Conservation (phyloP, 2,797 vertebrate species). For the Myotis vivesi region DNA sequence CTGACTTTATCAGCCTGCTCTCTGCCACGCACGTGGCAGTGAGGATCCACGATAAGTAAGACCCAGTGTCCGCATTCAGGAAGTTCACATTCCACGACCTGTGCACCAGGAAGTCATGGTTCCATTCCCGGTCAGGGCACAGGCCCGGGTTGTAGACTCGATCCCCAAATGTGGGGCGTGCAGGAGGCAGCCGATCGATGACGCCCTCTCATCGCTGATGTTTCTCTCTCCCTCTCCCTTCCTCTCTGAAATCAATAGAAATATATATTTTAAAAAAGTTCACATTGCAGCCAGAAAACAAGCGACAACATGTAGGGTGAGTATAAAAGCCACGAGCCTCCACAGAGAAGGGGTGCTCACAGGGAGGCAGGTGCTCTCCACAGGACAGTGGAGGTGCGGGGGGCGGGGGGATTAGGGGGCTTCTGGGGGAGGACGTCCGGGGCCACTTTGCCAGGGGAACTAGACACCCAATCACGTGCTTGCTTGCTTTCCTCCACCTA, state of each 20-base stretch:
- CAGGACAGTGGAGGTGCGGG: rapidly evolving
- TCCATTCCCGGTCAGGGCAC: too few species aligned
- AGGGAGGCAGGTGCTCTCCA: rapidly evolving
- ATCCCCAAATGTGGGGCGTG: too few species aligned
- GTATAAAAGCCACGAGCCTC: neutral
- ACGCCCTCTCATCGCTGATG: too few species aligned
- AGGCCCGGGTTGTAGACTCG: too few species aligned
- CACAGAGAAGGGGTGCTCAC: rapidly evolving
- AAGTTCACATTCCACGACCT: too few species aligned
- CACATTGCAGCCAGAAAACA: neutral
- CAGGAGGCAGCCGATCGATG: too few species aligned
- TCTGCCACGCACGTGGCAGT: rapidly evolving
- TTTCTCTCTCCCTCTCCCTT: too few species aligned
- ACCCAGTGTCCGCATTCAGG: neutral
- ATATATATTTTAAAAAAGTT: too few species aligned
- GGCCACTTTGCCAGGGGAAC: neutral
- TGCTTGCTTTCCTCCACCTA: neutral
- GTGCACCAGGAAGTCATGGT: too few species aligned
- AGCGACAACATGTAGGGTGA: rapidly evolving
- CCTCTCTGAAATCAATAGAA: too few species aligned
- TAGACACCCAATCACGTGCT: too few species aligned
- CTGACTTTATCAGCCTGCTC: neutral
- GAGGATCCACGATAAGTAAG: neutral
- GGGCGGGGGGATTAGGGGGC: neutral
- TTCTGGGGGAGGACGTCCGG: rapidly evolving